phyloP scores from a whole-genome alignment of 2,797 vertebrate species.

The Microctenopoma steveboyesi region DNA sequence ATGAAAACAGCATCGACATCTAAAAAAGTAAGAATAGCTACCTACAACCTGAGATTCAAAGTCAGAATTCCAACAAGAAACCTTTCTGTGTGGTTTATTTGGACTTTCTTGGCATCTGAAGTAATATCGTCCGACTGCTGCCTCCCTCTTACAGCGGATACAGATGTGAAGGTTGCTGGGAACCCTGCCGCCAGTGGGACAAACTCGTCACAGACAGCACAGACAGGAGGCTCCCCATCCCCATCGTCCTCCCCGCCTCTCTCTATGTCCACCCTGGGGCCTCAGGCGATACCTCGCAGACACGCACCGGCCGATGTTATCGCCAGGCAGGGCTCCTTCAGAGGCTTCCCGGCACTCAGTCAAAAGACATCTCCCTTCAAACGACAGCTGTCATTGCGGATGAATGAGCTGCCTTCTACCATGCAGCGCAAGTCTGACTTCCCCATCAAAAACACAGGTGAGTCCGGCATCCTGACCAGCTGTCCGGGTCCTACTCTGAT shows the following conservation, averaged over 20 bases:
- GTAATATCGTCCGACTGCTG: neutral
- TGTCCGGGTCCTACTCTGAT: neutral
- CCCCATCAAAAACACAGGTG: constrained; percentile 93
- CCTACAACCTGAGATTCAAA: too few species aligned
- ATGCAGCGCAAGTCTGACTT: constrained; percentile 98
- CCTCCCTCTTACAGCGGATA: constrained; percentile 76
- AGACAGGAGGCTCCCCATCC: constrained; percentile 76
- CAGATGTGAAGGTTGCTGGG: constrained; percentile 80
- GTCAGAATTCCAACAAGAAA: neutral
- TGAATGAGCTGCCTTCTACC: constrained; percentile 96
- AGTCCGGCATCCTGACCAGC: constrained; percentile 28
- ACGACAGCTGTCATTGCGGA: constrained; percentile 93
- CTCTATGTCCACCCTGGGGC: constrained; percentile 79
- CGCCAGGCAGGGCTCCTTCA: constrained; percentile 95
- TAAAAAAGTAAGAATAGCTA: neutral
- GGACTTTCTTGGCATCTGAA: neutral
- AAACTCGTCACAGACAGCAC: constrained; percentile 54
- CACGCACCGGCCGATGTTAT: constrained; percentile 94
- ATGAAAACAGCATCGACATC: too few species aligned
- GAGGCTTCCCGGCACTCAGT: constrained; percentile 95
- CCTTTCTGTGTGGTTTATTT: neutral
- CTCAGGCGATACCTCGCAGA: constrained; percentile 92
- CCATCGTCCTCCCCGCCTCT: constrained; percentile 89
- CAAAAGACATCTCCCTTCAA: constrained; percentile 99
- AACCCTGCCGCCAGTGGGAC: constrained; percentile 66